A percentile compares a stretch with the other conserved stretches of the same genome.
Conservation (phyloP, 2,888 invertebrate species). For the Deilephila porcellus region DNA sequence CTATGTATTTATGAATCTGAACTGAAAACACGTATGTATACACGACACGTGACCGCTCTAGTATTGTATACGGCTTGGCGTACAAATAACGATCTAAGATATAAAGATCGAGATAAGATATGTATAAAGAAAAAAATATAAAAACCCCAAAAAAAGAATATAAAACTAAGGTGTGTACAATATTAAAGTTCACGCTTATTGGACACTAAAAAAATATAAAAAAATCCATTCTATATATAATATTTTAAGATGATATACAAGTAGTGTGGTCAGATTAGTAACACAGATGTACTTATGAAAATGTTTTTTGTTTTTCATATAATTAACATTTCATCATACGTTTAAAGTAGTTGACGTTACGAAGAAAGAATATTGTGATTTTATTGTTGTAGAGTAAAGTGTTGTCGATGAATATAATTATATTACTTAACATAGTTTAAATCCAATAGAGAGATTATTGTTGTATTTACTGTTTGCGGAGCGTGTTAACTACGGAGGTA, state of each 20-base stretch:
- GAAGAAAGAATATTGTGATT: constrained; percentile 76
- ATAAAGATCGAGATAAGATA: too few relatives aligned
- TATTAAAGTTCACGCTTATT: constrained; percentile 77
- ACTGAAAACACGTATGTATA: constrained; percentile 72
- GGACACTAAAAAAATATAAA: constrained; percentile 58
- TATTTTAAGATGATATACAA: constrained; percentile 83
- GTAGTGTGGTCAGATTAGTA: constrained; percentile 70
- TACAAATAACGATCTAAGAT: constrained; percentile 77
- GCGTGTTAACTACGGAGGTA: constrained; percentile 37
- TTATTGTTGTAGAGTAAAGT: constrained; percentile 80
- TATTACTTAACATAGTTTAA: constrained; percentile 74
- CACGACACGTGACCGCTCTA: constrained; percentile 60
- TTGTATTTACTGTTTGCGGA: constrained; percentile 72
- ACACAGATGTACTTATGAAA: constrained; percentile 73
- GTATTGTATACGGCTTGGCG: constrained; percentile 82
- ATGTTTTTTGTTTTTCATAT: constrained; percentile 50
- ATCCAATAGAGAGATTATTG: constrained; percentile 79
- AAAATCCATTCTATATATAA: constrained; percentile 58
- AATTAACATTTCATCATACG: constrained; percentile 63
- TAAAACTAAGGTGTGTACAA: constrained; percentile 79
- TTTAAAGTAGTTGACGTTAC: constrained; percentile 70
- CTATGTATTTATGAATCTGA: constrained; percentile 74
- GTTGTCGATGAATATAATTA: constrained; percentile 74
- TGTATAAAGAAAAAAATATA: constrained; percentile 60
- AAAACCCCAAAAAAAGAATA: constrained; percentile 65